Evolutionary conservation across 2,113 vertebrate genomes (phyloP).

Genomic region (Sander vitreus): DNA sequence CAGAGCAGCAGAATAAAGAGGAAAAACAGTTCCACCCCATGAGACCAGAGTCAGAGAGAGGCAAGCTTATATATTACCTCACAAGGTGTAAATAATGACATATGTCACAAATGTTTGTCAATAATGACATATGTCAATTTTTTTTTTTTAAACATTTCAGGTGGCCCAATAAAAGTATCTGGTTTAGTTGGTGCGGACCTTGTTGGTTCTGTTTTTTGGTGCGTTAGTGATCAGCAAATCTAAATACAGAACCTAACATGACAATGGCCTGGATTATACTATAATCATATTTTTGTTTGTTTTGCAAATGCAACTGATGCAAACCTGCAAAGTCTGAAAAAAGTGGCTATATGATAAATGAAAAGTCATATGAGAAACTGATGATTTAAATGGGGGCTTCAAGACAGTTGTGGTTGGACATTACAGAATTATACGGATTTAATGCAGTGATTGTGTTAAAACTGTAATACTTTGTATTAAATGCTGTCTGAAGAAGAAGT

Average conservation of each 20-base stretch:
- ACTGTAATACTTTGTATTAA: background rate
- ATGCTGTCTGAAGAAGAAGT: constrained; percentile 14
- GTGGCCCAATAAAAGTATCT: background rate
- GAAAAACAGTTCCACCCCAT: background rate
- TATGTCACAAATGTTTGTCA: background rate
- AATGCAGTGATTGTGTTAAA: background rate
- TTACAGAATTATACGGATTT: background rate
- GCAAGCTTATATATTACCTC: no score
- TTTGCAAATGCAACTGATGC: background rate
- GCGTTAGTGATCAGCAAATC: background rate
- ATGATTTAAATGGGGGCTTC: background rate
- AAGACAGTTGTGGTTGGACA: background rate
- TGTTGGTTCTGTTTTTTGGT: background rate
- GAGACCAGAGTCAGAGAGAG: background rate
- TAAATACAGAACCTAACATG: background rate
- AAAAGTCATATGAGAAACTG: background rate
- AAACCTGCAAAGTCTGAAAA: background rate
- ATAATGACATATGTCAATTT: background rate
- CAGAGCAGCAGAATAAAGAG: background rate
- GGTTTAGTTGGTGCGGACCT: background rate
- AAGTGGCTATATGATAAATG: background rate
- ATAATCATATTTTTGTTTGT: background rate
- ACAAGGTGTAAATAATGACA: background rate
- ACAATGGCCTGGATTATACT: no score
- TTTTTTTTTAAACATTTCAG: background rate